phyloP scores from a whole-genome alignment of 2,113 vertebrate species.

The Anolis carolinensis region DNA sequence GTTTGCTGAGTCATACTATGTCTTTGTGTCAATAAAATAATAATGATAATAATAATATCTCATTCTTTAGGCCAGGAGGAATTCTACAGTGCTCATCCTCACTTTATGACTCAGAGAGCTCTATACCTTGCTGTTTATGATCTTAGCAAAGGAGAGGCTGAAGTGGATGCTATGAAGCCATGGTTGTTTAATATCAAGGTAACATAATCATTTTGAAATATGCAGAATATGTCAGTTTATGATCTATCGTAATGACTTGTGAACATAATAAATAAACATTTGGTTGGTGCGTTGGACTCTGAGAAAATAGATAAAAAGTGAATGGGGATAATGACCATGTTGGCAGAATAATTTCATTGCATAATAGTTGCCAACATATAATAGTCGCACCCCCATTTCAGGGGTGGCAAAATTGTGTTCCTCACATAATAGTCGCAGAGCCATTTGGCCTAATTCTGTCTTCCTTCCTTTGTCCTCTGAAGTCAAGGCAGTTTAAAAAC shows the following conservation, averaged over 20 bases:
- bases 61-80: slow-evolving; percentile 85
- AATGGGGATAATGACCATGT: background rate
- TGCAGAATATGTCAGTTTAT: background rate
- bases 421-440: no score
- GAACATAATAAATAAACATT: no score
- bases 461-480: background rate
- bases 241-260: background rate
- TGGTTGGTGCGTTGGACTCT: no score
- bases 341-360: background rate
- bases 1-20: no score
- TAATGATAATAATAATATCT: background rate
- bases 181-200: slow-evolving; percentile 99
- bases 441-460: no score
- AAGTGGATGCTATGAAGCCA: slow-evolving; percentile 91
- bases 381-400: no score
- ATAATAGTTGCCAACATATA: no score
- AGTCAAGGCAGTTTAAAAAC: no score
- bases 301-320: no score
- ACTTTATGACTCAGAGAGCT: slow-evolving; percentile 92
- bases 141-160: slow-evolving; percentile 88
- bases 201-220: background rate
- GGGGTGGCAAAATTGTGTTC: no score
- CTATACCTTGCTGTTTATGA: slow-evolving; percentile 94
- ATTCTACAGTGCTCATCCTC: slow-evolving; percentile 88
- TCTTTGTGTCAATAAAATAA: no score